Conservation (phyloP, 23 tunicate species). For the Ciona savignyi region DNA sequence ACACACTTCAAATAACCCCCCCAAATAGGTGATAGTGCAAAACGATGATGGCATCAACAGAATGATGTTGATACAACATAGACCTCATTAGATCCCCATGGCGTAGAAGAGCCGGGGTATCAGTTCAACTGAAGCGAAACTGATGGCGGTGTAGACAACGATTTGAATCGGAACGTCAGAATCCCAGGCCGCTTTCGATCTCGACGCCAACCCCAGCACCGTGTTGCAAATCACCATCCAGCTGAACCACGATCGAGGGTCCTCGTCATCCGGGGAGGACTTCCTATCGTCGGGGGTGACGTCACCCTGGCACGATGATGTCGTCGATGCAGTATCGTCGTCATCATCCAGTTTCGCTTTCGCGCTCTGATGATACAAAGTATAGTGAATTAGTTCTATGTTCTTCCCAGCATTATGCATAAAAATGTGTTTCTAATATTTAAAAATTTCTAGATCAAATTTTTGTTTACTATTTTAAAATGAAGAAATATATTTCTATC, state of each 20-base stretch:
- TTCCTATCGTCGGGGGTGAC: slow-evolving; percentile 6
- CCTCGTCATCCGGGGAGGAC: slow-evolving; percentile 19
- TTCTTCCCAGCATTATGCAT: too few species aligned
- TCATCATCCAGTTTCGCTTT: slow-evolving; percentile 13
- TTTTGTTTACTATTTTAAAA: too few species aligned
- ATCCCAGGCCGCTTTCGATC: slow-evolving; percentile 45
- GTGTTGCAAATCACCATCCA: slow-evolving; percentile 38
- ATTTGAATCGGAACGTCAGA: slow-evolving; percentile 53
- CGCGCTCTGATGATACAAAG: not conserved
- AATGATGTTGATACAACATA: too few species aligned
- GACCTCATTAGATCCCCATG: slow-evolving; percentile 24
- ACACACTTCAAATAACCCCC: too few species aligned
- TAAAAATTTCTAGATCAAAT: too few species aligned
- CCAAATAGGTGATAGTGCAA: too few species aligned
- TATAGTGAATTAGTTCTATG: too few species aligned
- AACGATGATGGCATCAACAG: too few species aligned
- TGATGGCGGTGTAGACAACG: slow-evolving; percentile 50
- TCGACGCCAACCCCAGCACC: slow-evolving; percentile 9
- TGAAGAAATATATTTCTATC: too few species aligned
- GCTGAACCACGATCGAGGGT: slow-evolving; percentile 27
- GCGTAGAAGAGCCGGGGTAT: slow-evolving; percentile 39
- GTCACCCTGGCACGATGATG: slow-evolving; percentile 22
- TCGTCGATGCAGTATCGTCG: slow-evolving; percentile 4
- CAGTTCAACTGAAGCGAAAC: slow-evolving; percentile 45
- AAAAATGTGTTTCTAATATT: too few species aligned